Conservation (phyloP, 1,140 invertebrate genomes). For the Macrobrachium rosenbergii region DNA sequence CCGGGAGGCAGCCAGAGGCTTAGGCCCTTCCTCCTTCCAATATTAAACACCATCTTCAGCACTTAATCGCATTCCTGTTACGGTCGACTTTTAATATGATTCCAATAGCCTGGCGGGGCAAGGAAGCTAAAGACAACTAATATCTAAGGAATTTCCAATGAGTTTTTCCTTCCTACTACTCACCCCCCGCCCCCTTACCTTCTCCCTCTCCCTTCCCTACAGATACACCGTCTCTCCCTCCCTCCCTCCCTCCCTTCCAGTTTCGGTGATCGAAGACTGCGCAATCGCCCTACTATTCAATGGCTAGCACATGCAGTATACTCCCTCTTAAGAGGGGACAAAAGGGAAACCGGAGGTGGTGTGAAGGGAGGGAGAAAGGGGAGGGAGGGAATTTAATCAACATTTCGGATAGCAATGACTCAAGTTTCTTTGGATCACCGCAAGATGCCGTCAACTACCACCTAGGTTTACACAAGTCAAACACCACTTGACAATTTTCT, state of each 20-base stretch:
- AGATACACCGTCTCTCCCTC: too few relatives aligned
- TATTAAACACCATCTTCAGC: constrained; percentile 66
- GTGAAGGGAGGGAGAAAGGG: not conserved
- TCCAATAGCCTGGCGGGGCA: constrained; percentile 63
- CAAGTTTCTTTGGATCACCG: too few relatives aligned
- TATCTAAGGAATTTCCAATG: constrained; percentile 62
- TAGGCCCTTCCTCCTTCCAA: constrained; percentile 46
- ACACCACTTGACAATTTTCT: too few relatives aligned
- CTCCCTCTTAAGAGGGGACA: not conserved
- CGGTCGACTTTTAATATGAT: constrained; percentile 66
- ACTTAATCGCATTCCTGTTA: constrained; percentile 66
- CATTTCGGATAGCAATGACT: too few relatives aligned
- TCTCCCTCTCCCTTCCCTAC: too few relatives aligned
- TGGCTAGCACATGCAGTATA: constrained; percentile 31
- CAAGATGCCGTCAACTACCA: too few relatives aligned
- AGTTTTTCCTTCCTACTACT: constrained; percentile 31
- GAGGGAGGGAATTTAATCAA: not conserved
- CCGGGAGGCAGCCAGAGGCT: constrained; percentile 31
- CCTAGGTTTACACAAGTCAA: too few relatives aligned
- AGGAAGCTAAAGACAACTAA: constrained; percentile 64
- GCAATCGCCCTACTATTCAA: constrained; percentile 26
- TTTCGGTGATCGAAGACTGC: constrained; percentile 47
- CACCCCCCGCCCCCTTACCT: too few relatives aligned
- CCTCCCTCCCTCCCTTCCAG: too few relatives aligned
- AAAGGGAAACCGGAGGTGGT: not conserved